Conservation (phyloP, 2,888 invertebrate genomes). For the Nysson spinosus region DNA sequence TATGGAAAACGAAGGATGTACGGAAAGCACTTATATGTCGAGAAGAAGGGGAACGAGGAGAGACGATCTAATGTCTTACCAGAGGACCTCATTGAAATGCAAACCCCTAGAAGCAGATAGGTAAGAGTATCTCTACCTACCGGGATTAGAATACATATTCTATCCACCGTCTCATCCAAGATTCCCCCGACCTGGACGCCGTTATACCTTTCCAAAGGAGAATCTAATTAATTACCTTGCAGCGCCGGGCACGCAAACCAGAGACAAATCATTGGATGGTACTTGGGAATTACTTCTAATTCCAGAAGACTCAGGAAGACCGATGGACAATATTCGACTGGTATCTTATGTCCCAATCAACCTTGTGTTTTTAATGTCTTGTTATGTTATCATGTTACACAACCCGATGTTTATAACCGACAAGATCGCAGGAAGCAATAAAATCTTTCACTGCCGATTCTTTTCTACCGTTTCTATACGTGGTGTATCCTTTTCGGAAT, state of each 20-base stretch:
- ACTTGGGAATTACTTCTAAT: too few relatives aligned
- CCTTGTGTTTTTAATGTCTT: too few relatives aligned
- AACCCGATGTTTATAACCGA: too few relatives aligned
- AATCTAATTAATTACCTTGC: conserved; percentile 59
- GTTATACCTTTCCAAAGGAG: conserved; percentile 40
- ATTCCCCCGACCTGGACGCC: conserved; percentile 39
- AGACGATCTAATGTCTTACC: conserved; percentile 44
- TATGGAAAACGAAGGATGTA: conserved; percentile 8
- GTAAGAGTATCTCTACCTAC: conserved; percentile 41
- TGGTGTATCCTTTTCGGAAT: too few relatives aligned
- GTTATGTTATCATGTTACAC: too few relatives aligned
- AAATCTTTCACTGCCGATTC: too few relatives aligned
- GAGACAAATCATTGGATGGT: too few relatives aligned
- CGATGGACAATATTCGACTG: too few relatives aligned
- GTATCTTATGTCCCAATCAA: too few relatives aligned
- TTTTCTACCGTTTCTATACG: too few relatives aligned
- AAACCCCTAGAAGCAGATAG: conserved; percentile 21
- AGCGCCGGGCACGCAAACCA: conserved; percentile 52
- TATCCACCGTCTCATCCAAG: conserved; percentile 58
- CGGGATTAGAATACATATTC: conserved; percentile 60
- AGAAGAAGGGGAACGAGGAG: conserved; percentile 12
- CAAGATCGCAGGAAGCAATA: too few relatives aligned
- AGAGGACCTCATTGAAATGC: conserved; percentile 58
- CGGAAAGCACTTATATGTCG: conserved; percentile 6
- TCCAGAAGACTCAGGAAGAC: too few relatives aligned